phyloP scores from a whole-genome alignment of 2,113 vertebrate genomes.

The Helogale parvula region DNA sequence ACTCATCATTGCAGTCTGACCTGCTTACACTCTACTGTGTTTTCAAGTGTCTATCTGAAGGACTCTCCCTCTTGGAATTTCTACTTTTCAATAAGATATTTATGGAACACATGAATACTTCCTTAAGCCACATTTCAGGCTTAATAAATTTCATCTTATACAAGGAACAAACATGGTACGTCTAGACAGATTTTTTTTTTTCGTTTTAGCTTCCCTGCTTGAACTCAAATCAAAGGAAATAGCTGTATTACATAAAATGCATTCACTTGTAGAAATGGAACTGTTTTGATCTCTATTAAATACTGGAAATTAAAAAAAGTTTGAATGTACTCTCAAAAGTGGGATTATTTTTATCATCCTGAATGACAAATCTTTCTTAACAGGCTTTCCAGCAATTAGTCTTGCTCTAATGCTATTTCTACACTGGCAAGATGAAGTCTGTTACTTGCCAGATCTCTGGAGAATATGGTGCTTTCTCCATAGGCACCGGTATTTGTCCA shows the following conservation, averaged over 20 bases:
- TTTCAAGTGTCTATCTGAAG: not conserved
- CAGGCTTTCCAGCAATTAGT: conserved; percentile 82
- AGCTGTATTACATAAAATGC: conserved; percentile 69
- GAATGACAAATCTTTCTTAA: conserved; percentile 81
- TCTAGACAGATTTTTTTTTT: conserved; percentile 75
- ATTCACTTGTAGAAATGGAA: conserved; percentile 77
- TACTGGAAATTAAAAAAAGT: conserved; percentile 69
- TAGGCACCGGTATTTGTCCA: conserved; percentile 69
- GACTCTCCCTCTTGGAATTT: not conserved
- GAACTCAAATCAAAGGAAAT: conserved; percentile 80
- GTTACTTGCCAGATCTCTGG: conserved; percentile 76
- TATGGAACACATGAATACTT: conserved; percentile 54
- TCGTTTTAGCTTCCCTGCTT: conserved; percentile 66
- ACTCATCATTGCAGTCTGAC: not conserved
- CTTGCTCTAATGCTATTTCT: conserved; percentile 82
- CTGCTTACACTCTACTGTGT: not conserved
- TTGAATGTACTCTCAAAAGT: conserved; percentile 80
- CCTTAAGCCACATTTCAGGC: conserved; percentile 53
- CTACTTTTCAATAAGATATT: conserved; percentile 56
- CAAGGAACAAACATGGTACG: conserved; percentile 74
- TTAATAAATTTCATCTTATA: conserved; percentile 70
- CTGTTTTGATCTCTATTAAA: conserved; percentile 81
- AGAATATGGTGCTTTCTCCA: conserved; percentile 78
- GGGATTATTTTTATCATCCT: conserved; percentile 79
- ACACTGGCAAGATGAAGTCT: conserved; percentile 76